Evolutionary conservation across 2,113 vertebrate species (phyloP).

Genomic region (Falcunculus frontatus): DNA sequence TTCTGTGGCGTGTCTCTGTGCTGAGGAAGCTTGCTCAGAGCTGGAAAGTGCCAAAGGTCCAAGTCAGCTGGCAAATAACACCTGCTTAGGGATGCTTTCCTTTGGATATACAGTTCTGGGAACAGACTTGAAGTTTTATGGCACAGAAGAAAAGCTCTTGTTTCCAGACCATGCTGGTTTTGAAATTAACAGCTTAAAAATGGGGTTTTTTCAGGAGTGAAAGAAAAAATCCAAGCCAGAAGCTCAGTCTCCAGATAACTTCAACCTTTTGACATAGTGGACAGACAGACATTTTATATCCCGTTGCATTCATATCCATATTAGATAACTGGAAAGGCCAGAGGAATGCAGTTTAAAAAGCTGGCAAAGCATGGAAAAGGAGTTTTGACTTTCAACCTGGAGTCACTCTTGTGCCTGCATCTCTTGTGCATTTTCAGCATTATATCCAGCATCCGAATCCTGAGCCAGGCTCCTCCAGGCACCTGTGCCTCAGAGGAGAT

Average conservation of each 20-base stretch:
- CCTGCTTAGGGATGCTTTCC: neutral
- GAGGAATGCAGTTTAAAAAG: neutral
- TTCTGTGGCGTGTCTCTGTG: fast-evolving
- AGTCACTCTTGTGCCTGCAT: neutral
- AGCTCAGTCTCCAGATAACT: neutral
- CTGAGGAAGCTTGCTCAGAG: neutral
- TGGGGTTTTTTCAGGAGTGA: neutral
- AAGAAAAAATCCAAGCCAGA: neutral
- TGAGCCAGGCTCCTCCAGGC: neutral
- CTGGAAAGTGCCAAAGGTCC: neutral
- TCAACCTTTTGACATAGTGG: neutral
- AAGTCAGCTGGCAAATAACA: neutral
- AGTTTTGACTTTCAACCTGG: neutral
- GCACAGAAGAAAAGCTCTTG: neutral
- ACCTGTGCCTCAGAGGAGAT: neutral
- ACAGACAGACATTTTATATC: neutral
- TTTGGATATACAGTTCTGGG: neutral
- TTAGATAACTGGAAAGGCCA: neutral
- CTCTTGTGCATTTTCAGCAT: neutral
- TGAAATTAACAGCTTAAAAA: neutral
- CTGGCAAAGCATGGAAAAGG: neutral
- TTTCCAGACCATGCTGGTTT: neutral
- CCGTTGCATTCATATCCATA: neutral
- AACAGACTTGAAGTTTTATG: neutral
- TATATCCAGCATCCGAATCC: neutral